Base-by-base conservation (phyloP, 2,113 vertebrate species). In the Upupa epops region DNA sequence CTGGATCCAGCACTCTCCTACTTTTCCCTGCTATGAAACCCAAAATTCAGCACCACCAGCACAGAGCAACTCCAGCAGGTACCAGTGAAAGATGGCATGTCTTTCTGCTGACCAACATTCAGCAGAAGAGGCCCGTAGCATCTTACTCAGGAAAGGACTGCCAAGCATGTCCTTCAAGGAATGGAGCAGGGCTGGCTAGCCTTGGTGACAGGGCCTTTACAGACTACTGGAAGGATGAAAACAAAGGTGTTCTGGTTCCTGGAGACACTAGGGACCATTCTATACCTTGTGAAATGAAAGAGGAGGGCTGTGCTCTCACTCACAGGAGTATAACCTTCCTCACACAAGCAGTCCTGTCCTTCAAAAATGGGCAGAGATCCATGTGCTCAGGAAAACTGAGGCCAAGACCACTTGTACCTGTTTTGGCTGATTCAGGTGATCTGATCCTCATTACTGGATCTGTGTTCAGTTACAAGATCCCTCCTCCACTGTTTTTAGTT, bases 161-260 rank as follows among this genome's bases (percentile, higher is more conserved):
- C n/a, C n/a, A n/a, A n/a, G 31, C 55, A 58, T 65, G 40, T 20
- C 42, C 71, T 45, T 31, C 36, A 52, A 14, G 10, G 54, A 25
- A 0, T 1, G 61, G 31, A 56, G 32, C 0, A 0, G 24, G 26
- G 40, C 51, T 51, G 61, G 34, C 54, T 4, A 32, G 13, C 61
- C 51, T 40, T 12, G 37, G 24, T 9, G 8, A 17, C 48, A 48
- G 31, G 16, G 46, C 28, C 55, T 59, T 85, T 14, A 24, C 18
- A 40, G 28, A 48, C 12, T 54, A 20, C 5, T 2, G 1, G 1
- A 0, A 73, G 60, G 45, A n/a, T 5, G 48, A n/a, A n/a, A 63
- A 13, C 37, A 18, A 9, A 36, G 21, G 28, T 8, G 37, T 19
- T 75, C 22, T 75, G 37, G 13, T 2, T 74, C 45, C 65, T 64